phyloP scores from a whole-genome alignment of 2,797 vertebrate genomes.

The Natrix natrix region DNA sequence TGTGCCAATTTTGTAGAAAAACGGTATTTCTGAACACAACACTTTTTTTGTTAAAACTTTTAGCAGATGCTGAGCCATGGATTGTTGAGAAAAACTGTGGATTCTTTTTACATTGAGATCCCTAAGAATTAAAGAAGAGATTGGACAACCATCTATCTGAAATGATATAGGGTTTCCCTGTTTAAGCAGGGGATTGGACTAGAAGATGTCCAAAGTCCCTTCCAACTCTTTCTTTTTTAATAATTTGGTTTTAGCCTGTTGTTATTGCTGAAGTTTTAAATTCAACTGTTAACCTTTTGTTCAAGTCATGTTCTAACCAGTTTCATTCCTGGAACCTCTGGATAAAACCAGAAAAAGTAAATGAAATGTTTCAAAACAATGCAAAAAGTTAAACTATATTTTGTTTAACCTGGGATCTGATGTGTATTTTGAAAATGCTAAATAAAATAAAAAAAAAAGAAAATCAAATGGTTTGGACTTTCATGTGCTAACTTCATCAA shows the following conservation, averaged over 20 bases:
- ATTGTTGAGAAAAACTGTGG: background rate
- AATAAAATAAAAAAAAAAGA: background rate
- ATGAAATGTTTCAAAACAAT: background rate
- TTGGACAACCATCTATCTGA: background rate
- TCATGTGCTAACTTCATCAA: background rate
- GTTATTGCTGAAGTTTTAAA: background rate
- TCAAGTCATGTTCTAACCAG: background rate
- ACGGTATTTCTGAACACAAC: background rate
- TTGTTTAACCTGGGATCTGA: background rate
- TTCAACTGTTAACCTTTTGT: background rate
- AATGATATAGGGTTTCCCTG: background rate
- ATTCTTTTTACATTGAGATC: background rate
- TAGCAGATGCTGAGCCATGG: background rate
- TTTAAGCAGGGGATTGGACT: background rate
- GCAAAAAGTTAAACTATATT: background rate
- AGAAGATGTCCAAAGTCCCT: background rate
- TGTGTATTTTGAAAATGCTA: background rate
- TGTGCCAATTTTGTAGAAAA: background rate
- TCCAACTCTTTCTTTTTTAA: background rate
- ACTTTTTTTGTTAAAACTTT: background rate
- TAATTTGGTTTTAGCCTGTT: background rate
- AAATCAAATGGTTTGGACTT: background rate
- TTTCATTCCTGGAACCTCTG: background rate
- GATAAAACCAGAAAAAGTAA: background rate
- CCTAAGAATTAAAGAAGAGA: background rate